phyloP scores from a whole-genome alignment of 2,888 invertebrate species.

The Idaea aversata region DNA sequence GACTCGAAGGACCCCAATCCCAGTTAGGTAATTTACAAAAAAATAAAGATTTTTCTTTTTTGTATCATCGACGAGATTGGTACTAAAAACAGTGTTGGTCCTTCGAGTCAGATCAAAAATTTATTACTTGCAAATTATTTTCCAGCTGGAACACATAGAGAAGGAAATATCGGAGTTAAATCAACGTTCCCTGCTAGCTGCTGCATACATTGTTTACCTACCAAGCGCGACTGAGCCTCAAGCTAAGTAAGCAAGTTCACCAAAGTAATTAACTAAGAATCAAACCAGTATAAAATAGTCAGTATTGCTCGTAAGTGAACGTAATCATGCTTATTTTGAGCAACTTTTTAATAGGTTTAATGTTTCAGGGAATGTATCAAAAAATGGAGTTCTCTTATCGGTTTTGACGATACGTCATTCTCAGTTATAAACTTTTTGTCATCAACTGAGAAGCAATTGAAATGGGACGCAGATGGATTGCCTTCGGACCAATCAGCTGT shows the following conservation, averaged over 20 bases:
- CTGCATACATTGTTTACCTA: slow-evolving; percentile 89
- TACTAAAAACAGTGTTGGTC: too few species aligned
- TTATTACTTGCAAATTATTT: slow-evolving; percentile 15
- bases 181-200: slow-evolving; percentile 84
- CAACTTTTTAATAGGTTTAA: neutral
- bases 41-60: too few species aligned
- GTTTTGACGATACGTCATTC: slow-evolving; percentile 57
- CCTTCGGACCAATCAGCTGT: slow-evolving; percentile 88
- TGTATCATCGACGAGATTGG: too few species aligned
- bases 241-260: slow-evolving; percentile 64
- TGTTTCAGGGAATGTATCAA: slow-evolving; percentile 61
- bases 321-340: too few species aligned
- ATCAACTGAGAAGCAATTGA: slow-evolving; percentile 83
- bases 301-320: too few species aligned
- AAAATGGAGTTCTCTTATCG: slow-evolving; percentile 74
- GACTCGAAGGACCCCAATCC: too few species aligned
- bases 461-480: slow-evolving; percentile 93
- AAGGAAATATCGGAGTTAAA: slow-evolving; percentile 83
- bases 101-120: too few species aligned
- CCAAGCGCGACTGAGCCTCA: slow-evolving; percentile 85
- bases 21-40: too few species aligned
- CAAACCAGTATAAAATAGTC: too few species aligned
- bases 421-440: slow-evolving; percentile 66
- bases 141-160: slow-evolving; percentile 82
- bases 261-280: neutral